Evolutionary conservation across 2,888 invertebrate species (phyloP).

Genomic region (Aphidius colemani): DNA sequence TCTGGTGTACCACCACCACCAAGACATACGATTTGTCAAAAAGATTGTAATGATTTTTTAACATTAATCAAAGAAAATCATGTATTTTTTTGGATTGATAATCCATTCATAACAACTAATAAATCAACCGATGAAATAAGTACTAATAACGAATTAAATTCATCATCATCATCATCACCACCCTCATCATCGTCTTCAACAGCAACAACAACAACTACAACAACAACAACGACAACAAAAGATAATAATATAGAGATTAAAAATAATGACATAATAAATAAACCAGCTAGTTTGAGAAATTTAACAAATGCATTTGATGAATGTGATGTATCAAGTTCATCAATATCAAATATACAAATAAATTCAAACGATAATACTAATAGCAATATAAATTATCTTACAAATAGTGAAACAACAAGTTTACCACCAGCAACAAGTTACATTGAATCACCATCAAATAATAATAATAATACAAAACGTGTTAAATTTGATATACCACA

Average conservation of each 20-base stretch:
- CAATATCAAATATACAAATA: constrained; percentile 20
- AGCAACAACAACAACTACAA: too few species aligned
- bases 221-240: constrained; percentile 7
- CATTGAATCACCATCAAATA: neutral
- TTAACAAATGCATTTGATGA: constrained; percentile 49
- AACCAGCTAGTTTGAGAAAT: constrained; percentile 43
- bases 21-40: constrained; percentile 71
- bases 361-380: constrained; percentile 23
- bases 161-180: too few species aligned
- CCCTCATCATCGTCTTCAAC: too few species aligned
- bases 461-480: constrained; percentile 26
- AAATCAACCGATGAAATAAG: constrained; percentile 21
- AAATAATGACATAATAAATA: constrained; percentile 32
- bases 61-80: constrained; percentile 65
- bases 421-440: constrained; percentile 3
- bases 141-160: neutral
- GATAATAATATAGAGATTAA: constrained; percentile 20
- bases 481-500: constrained; percentile 35
- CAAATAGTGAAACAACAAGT: constrained; percentile 28
- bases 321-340: constrained; percentile 44
- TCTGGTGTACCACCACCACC: constrained; percentile 78
- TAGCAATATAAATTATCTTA: constrained; percentile 4
- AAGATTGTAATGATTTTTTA: constrained; percentile 71
- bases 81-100: constrained; percentile 60
- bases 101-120: constrained; percentile 33